Evolutionary conservation across 1,140 invertebrate genomes (phyloP).

Genomic region (Druon quercuslanigerum): DNA sequence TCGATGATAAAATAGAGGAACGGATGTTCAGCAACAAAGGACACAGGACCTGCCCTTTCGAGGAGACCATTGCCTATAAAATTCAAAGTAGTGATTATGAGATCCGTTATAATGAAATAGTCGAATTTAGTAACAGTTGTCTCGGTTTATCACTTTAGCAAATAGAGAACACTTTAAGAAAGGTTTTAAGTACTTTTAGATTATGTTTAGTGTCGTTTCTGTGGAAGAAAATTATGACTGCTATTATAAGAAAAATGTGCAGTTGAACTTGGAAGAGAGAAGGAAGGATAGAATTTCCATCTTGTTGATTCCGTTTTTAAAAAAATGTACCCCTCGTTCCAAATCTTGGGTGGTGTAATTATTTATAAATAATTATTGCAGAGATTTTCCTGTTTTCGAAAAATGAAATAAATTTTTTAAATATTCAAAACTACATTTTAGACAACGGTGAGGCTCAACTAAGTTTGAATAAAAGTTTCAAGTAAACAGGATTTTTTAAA

Average conservation of each 20-base stretch:
- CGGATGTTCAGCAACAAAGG: slow-evolving; percentile 85
- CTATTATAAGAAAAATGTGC: slow-evolving; percentile 7
- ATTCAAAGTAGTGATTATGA: slow-evolving; percentile 29
- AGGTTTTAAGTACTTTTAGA: background rate
- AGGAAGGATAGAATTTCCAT: background rate
- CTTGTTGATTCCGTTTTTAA: background rate
- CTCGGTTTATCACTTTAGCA: background rate
- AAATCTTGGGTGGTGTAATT: background rate
- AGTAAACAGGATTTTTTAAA: background rate
- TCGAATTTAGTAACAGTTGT: background rate
- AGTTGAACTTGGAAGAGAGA: background rate
- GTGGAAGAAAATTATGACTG: slow-evolving; percentile 8
- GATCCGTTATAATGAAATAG: slow-evolving; percentile 8
- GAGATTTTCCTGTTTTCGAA: background rate
- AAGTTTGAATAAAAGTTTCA: too few species aligned
- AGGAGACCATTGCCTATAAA: slow-evolving; percentile 58
- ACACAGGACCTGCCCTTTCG: slow-evolving; percentile 75
- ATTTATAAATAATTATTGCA: slow-evolving; percentile 4
- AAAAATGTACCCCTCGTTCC: background rate
- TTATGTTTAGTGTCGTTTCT: background rate
- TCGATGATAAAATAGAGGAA: slow-evolving; percentile 90
- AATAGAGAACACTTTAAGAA: slow-evolving; percentile 2
- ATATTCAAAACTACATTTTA: too few species aligned
- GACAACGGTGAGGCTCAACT: too few species aligned
- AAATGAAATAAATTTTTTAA: background rate